phyloP scores from a whole-genome alignment of 2,113 vertebrate species.

The Grallaria varia region DNA sequence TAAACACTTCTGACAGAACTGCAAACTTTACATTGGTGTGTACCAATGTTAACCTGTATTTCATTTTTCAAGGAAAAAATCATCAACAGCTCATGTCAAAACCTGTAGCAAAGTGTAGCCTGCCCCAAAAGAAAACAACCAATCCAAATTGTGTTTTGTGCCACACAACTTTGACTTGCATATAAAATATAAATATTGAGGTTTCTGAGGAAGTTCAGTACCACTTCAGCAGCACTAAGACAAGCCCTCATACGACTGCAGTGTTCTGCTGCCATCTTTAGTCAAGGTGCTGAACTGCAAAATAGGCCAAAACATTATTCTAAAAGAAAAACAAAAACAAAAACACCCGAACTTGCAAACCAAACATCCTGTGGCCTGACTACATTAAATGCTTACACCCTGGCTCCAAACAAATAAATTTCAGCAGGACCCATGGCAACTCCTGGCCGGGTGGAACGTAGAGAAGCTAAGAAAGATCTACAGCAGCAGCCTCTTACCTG shows the following conservation, averaged over 20 bases:
- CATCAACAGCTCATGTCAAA: neutral
- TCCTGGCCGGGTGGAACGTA: neutral
- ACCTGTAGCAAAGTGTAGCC: neutral
- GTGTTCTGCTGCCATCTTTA: neutral
- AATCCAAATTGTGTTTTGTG: neutral
- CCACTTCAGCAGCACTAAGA: neutral
- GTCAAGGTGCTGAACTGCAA: neutral
- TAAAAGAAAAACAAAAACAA: too few species aligned
- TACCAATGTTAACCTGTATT: neutral
- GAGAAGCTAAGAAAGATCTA: neutral
- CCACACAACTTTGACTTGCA: rapidly evolving
- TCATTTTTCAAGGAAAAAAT: neutral
- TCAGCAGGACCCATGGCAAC: neutral
- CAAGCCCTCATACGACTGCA: neutral
- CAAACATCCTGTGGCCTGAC: neutral
- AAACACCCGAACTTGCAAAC: neutral
- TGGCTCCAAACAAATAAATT: neutral
- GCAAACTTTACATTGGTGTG: rapidly evolving
- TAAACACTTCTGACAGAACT: neutral
- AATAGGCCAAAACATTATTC: neutral
- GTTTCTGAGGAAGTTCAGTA: neutral
- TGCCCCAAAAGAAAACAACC: neutral
- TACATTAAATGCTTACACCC: neutral
- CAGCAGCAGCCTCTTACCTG: neutral
- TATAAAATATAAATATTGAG: neutral